These are phyloP conservation scores for Bothrops jararaca DNA, from an alignment of 2,113 vertebrate species.

Conservation along the genomic window DNA sequence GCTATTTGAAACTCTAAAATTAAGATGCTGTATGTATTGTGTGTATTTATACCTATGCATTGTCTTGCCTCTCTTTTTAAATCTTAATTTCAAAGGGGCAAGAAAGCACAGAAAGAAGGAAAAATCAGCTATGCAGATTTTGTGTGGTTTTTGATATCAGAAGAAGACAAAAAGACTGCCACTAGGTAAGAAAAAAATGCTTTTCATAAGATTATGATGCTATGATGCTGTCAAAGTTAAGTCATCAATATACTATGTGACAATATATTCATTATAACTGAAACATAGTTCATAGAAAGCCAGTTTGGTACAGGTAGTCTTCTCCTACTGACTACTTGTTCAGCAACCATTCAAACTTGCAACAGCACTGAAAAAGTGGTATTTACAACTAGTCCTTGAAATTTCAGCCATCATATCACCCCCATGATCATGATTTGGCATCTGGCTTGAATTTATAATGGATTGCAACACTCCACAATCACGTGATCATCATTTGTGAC, in stretches of 20 bases:
- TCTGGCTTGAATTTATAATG: not conserved
- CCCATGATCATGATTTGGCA: not conserved
- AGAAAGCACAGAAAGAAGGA: constrained; percentile 77
- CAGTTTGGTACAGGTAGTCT: not conserved
- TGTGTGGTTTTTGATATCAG: constrained; percentile 95
- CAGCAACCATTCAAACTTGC: not conserved
- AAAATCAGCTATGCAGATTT: constrained; percentile 90
- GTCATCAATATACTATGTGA: not conserved
- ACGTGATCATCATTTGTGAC: not conserved
- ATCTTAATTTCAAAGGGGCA: constrained; percentile 67
- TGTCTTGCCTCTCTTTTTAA: not conserved
- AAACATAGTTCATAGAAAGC: not conserved
- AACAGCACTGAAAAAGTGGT: not conserved
- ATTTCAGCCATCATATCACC: not conserved
- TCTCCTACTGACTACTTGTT: not conserved
- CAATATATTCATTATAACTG: not conserved
- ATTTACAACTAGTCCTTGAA: not conserved
- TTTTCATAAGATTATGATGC: not conserved
- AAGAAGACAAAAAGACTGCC: constrained; percentile 92
- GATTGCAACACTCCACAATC: not conserved
- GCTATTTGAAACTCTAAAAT: not conserved
- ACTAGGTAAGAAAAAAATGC: constrained; percentile 77
- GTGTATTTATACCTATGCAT: not conserved
- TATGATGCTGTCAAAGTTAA: not conserved
- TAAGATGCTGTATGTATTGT: not conserved